Conservation (phyloP, 2,888 invertebrate species). For the Nycteola revayana region DNA sequence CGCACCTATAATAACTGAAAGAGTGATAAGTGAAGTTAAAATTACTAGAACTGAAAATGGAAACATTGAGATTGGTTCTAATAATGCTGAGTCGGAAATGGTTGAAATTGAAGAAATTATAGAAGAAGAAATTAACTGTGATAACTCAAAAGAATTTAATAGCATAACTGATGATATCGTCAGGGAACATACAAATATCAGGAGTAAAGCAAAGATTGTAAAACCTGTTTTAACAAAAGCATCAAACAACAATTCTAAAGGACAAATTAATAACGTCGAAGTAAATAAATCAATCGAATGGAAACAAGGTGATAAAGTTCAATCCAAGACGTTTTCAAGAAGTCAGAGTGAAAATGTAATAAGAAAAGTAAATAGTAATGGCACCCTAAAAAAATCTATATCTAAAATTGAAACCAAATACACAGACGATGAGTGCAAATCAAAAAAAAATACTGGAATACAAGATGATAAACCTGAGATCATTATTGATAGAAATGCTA, state of each 20-base stretch:
- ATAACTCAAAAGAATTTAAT: constrained; percentile 5
- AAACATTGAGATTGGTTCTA: constrained; percentile 1
- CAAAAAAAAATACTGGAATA: too few relatives aligned
- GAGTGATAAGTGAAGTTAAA: constrained; percentile 2
- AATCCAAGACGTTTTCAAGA: constrained; percentile 7
- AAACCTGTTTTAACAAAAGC: constrained; percentile 24
- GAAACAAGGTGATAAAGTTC: constrained; percentile 15
- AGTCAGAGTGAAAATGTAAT: constrained; percentile 24
- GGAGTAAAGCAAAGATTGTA: constrained; percentile 17
- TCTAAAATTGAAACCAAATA: background rate
- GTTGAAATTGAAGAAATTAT: constrained; percentile 8
- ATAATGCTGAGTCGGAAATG: background rate
- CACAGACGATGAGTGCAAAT: constrained; percentile 7
- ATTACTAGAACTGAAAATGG: background rate
- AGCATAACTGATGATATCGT: constrained; percentile 22
- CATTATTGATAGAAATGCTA: background rate
- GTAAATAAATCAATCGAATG: constrained; percentile 20
- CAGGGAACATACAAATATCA: constrained; percentile 13
- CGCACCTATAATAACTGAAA: constrained; percentile 22
- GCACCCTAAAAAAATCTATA: too few relatives aligned
- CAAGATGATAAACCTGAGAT: too few relatives aligned
- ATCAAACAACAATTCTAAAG: constrained; percentile 22
- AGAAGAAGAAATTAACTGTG: constrained; percentile 1
- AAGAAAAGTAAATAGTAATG: too few relatives aligned
- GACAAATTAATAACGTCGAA: constrained; percentile 19